Evolutionary conservation across 2,888 invertebrate genomes (phyloP).

Genomic region (Busseola fusca): DNA sequence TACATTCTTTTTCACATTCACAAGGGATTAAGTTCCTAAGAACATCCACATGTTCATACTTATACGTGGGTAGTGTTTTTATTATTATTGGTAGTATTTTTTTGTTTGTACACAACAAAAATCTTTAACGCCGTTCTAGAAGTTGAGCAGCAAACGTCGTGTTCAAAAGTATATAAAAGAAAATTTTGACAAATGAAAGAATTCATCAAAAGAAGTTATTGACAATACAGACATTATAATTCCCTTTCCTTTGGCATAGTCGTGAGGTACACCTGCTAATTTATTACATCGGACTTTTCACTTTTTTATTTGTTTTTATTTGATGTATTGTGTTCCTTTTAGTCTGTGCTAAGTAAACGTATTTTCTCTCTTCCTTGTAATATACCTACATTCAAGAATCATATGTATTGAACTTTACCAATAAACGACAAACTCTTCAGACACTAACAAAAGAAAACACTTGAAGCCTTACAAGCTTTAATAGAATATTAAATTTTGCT

Average conservation of each 20-base stretch:
- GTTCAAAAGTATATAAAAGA: no score
- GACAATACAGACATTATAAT: no score
- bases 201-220: not conserved
- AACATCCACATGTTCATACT: no score
- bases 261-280: no score
- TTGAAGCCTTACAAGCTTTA: slow-evolving; percentile 12
- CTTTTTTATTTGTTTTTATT: no score
- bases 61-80: not conserved
- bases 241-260: no score
- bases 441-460: not conserved
- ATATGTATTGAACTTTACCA: not conserved
- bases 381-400: not conserved
- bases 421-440: not conserved
- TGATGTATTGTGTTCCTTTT: no score
- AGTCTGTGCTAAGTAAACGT: no score
- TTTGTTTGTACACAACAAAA: not conserved
- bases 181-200: not conserved
- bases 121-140: not conserved
- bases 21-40: no score
- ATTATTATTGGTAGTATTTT: not conserved
- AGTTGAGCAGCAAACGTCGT: not conserved
- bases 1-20: not conserved
- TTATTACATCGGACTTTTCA: no score
- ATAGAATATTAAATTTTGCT: slow-evolving; percentile 10
- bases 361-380: no score